phyloP scores from a whole-genome alignment of 2,888 invertebrate species.

The Keiferia lycopersicella region DNA sequence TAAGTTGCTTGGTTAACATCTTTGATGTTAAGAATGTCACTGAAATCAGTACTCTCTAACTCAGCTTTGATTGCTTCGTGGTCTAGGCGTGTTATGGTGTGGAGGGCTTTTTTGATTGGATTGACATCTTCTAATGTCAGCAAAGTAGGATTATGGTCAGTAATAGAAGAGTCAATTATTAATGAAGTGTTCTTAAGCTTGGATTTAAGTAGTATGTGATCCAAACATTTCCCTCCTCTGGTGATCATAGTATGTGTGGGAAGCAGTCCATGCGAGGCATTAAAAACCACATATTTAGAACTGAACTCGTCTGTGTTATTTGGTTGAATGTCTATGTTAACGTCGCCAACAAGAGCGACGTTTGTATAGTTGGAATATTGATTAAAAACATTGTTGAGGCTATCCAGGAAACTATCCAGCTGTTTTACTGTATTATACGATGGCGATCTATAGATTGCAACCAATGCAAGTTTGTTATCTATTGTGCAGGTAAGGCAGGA shows the following conservation, averaged over 20 bases:
- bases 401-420: neutral
- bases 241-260: neutral
- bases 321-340: constrained; percentile 6
- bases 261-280: constrained; percentile 2
- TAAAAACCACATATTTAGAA: neutral
- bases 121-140: neutral
- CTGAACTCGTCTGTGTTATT: neutral
- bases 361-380: neutral
- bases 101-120: neutral
- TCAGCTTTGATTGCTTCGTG: neutral
- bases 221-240: neutral
- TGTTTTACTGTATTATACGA: neutral
- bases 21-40: neutral
- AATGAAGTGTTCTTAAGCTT: neutral
- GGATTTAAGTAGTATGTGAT: constrained; percentile 9
- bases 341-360: neutral
- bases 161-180: neutral
- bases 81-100: neutral
- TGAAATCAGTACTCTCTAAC: neutral
- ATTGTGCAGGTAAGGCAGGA: neutral
- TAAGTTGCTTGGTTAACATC: neutral
- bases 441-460: constrained; percentile 4
- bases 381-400: neutral
- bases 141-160: constrained; percentile 10
- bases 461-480: neutral